Base-by-base conservation (phyloP, 2,113 vertebrate species). In the Phrynosoma platyrhinos region DNA sequence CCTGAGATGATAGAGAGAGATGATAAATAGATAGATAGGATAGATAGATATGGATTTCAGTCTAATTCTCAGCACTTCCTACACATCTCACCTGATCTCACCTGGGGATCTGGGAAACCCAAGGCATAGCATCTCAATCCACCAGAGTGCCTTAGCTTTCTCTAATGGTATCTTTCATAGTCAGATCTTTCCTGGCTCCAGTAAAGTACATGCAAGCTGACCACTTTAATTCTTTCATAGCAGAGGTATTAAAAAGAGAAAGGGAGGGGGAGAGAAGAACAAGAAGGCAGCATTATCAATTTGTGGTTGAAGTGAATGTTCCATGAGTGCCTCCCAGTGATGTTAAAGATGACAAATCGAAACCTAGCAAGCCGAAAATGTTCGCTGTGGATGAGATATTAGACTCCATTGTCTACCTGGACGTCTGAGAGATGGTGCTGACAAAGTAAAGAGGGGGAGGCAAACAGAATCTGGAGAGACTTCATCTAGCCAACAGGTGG, bases 311-410 rank as follows among this genome's bases (percentile, higher is more conserved):
- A 91, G 86, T 87, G 86, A 90, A 94, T 64, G 68, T 77, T 82
- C 85, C 91, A 83, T 87, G 58, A 7, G 58, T 84, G 85, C 82
- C 91, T 94, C 90, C 58, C 23, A 92, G 87, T 88, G 83, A 93
- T 93, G 94, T 93, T 88, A 94, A 93, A 94, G 87, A 91, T 88
- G 92, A 93, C 90, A 90, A 92, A 92, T 94, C 62, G 90, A 80
- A 81, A 85, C 85, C 93, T 68, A 52, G 93, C 76, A 32, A 27
- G 1, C 85, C 1, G 1, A 88, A 90, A 89, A 83, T 86, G 88
- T 52, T 85, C 47, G 40, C 88, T 40, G 84, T 8, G 8, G 89
- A 87, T 86, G 92, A 91, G 25, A 79, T 93, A 92, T 92, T 78
- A 0, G 78, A 53, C 72, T 84, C 86, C 81, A 89, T 2, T 81